Evolutionary conservation across 2,797 vertebrate species (phyloP).

Genomic region (Heliangelus exortis): DNA sequence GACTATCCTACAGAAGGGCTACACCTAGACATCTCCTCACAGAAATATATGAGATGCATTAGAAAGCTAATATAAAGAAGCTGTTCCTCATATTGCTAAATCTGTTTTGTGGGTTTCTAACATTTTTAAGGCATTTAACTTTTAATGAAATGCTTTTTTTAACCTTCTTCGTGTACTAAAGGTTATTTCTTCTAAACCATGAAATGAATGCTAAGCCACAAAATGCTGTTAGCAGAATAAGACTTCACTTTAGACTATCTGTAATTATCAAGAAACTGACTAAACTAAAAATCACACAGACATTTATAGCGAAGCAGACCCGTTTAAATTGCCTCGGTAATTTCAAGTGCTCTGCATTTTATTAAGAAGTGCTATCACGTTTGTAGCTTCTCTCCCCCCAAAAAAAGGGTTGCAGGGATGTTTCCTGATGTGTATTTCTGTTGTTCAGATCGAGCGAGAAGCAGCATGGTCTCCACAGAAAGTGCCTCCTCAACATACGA

Average conservation of each 20-base stretch:
- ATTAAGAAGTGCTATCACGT: accelerated
- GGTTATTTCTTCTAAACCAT: background rate
- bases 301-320: background rate
- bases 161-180: background rate
- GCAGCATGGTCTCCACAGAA: constrained; percentile 99
- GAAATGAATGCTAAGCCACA: background rate
- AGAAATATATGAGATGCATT: background rate
- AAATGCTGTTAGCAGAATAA: background rate
- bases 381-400: background rate
- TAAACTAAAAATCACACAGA: background rate
- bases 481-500: constrained; percentile 98
- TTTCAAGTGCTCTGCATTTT: background rate
- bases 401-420: background rate
- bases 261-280: background rate
- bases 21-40: background rate
- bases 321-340: background rate
- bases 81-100: background rate
- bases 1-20: background rate
- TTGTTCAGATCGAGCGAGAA: constrained; percentile 90
- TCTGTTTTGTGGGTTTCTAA: background rate
- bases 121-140: background rate
- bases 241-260: background rate
- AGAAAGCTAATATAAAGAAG: background rate
- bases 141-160: background rate
- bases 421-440: background rate